Evolutionary conservation across 2,797 vertebrate genomes (phyloP).

Genomic region (Numenius phaeopus): DNA sequence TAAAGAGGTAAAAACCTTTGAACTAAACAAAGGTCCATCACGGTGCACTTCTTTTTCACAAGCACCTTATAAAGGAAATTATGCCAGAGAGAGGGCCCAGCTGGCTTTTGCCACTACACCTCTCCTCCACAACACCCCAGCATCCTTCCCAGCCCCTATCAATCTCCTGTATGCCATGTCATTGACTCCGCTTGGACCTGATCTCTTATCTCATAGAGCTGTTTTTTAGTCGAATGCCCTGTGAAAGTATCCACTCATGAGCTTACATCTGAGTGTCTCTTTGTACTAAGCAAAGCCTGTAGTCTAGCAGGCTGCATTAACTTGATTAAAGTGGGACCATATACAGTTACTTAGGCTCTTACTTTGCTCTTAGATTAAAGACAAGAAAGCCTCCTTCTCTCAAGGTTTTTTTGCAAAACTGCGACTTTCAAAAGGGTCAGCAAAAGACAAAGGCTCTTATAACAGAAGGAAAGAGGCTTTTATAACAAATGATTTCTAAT

Average conservation of each 20-base stretch:
- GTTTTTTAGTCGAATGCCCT: constrained; percentile 80
- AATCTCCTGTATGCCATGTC: constrained; percentile 49
- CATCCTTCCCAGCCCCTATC: constrained; percentile 70
- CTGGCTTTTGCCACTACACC: constrained; percentile 78
- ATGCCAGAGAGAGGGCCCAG: constrained; percentile 78
- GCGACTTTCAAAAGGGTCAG: constrained; percentile 93
- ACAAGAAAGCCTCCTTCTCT: constrained; percentile 81
- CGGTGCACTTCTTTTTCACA: constrained; percentile 88
- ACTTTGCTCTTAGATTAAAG: constrained; percentile 95
- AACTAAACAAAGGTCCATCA: constrained; percentile 99
- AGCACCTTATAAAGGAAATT: constrained; percentile 88
- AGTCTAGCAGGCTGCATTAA: constrained; percentile 92
- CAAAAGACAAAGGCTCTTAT: constrained; percentile 90
- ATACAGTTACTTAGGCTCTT: constrained; percentile 87
- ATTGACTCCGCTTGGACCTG: constrained; percentile 76
- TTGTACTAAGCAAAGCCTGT: constrained; percentile 88
- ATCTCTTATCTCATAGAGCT: constrained; percentile 75
- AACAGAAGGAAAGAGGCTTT: constrained; percentile 93
- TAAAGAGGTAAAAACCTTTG: constrained; percentile 99
- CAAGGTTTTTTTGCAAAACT: constrained; percentile 84
- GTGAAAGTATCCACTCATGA: constrained; percentile 84
- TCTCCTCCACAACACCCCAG: constrained; percentile 56
- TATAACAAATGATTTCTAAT: constrained; percentile 98
- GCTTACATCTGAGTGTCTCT: constrained; percentile 90
- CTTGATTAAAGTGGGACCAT: constrained; percentile 95